Evolutionary conservation across 2,888 invertebrate genomes (phyloP), one percentile per base, ranked within the genome.

Genomic region (Linyphia triangularis): DNA sequence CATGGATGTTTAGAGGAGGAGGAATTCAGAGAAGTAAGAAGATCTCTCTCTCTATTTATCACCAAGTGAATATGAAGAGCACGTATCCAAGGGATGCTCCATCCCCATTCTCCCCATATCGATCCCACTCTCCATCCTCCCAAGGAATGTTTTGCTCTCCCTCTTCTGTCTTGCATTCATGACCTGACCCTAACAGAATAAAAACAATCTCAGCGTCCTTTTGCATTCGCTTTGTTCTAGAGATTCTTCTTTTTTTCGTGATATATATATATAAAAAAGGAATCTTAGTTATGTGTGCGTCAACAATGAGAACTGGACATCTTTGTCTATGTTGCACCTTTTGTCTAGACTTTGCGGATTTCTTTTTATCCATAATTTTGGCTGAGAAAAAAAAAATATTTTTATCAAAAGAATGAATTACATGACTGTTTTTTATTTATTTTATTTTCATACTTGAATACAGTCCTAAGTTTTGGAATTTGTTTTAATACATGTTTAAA

Each of bases 61-160:
- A 9, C 37, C 22, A n/a, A 22, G 33, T 77, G 37, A 77, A 61
- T 77, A 77, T 77, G 75, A 40, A 61, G 37, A 77, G 75, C 75
- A 61, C 73, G 73, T 73, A 40, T 4, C 24, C 16, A 30, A 70
- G 16, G 16, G 73, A 73, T 30, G 40, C 24, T 22, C 40, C 61
- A 13, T 51, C 51, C 16, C 51, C 51, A 51, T 51, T n/a, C 51
- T 51, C 51, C 3, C n/a, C 16, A 9, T 61, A 77, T 77, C 75
- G 75, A 77, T 77, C 75, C 61, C 9, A 33, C 19, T 4, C 40
- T 61, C 72, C 72, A 26, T 61, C n/a, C 9, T 26, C 26, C 33
- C 33, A 1, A 57, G 57, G 57, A 73, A 73, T 73, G 57, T 73
- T 73, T 73, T 57, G 57, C 57, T 24, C 24, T 37, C 43, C 40